These are phyloP conservation scores for Drosophila glabriapex DNA, from an alignment of 2,888 invertebrate genomes.

Conservation along the genomic window DNA sequence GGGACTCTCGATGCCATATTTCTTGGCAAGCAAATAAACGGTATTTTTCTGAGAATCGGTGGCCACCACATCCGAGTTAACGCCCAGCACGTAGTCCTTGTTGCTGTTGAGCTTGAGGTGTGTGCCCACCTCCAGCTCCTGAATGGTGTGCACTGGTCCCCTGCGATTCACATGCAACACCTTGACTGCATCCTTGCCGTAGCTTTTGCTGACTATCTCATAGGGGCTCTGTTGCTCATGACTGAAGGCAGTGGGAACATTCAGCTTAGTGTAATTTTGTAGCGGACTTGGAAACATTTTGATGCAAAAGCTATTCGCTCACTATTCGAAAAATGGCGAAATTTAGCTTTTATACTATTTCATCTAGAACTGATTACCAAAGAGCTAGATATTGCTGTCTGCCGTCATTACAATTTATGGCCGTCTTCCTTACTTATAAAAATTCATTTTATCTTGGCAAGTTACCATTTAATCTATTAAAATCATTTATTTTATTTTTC, in stretches of 20 bases:
- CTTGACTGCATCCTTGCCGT: slow-evolving; percentile 91
- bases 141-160: slow-evolving; percentile 89
- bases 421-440: background rate
- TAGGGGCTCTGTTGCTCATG: slow-evolving; percentile 54
- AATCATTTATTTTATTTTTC: background rate
- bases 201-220: slow-evolving; percentile 82
- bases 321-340: slow-evolving; percentile 8
- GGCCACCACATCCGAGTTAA: slow-evolving; percentile 92
- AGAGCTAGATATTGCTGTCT: background rate
- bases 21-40: slow-evolving; percentile 91
- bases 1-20: slow-evolving; percentile 91
- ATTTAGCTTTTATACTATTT: slow-evolving; percentile 20
- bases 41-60: slow-evolving; percentile 95
- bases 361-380: background rate
- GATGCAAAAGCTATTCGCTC: slow-evolving; percentile 7
- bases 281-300: slow-evolving; percentile 76
- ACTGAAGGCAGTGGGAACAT: background rate
- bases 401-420: background rate
- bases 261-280: slow-evolving; percentile 36
- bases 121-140: slow-evolving; percentile 91
- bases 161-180: slow-evolving; percentile 90
- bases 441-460: background rate
- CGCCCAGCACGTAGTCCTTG: slow-evolving; percentile 89
- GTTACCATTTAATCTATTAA: background rate
- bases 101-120: slow-evolving; percentile 89